Conservation (phyloP, 2,113 vertebrate genomes). For the Myrmophylax atrothorax region DNA sequence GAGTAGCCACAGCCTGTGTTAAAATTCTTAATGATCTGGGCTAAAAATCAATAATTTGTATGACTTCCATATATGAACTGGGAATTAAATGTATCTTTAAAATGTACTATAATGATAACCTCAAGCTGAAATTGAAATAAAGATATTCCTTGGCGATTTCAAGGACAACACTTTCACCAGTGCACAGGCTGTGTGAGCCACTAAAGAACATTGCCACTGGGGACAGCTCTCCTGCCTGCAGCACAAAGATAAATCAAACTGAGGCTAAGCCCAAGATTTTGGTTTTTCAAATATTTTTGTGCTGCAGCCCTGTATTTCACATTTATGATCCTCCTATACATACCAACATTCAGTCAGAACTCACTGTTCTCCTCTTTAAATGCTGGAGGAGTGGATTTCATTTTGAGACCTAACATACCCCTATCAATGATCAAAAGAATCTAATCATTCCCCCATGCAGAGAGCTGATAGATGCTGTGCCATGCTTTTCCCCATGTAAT, state of each 20-base stretch:
- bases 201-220: slow-evolving; percentile 30
- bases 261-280: slow-evolving; percentile 27
- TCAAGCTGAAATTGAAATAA: slow-evolving; percentile 67
- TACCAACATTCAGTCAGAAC: background rate
- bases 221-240: slow-evolving; percentile 38
- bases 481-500: background rate
- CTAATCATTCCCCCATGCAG: slow-evolving; percentile 21
- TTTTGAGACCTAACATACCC: slow-evolving; percentile 6
- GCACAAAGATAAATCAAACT: slow-evolving; percentile 53
- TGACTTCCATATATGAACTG: slow-evolving; percentile 42
- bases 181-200: slow-evolving; percentile 26
- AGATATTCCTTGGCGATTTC: slow-evolving; percentile 51
- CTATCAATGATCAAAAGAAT: slow-evolving; percentile 45
- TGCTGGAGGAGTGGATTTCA: slow-evolving; percentile 30
- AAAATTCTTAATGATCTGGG: slow-evolving; percentile 57
- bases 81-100: slow-evolving; percentile 51
- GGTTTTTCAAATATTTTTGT: slow-evolving; percentile 28
- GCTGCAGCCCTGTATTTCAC: background rate
- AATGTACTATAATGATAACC: slow-evolving; percentile 64
- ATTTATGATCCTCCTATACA: background rate
- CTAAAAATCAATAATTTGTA: slow-evolving; percentile 66
- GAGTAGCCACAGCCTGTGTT: slow-evolving; percentile 47
- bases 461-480: background rate
- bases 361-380: slow-evolving; percentile 14
- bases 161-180: slow-evolving; percentile 56